Evolutionary conservation across 2,113 vertebrate species (phyloP).

Genomic region (Seriola quinqueradiata): DNA sequence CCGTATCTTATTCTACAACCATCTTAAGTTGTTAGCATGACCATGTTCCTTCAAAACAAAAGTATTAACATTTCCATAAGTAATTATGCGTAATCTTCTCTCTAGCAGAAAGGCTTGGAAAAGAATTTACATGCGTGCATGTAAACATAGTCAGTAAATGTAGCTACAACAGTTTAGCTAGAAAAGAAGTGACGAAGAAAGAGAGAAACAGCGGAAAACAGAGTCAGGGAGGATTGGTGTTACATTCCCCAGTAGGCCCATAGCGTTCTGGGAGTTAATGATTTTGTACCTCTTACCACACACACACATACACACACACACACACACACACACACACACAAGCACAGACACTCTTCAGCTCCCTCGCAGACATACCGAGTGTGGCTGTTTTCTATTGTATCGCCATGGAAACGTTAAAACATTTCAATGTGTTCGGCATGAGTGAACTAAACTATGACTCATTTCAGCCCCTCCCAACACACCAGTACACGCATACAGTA

Average conservation of each 20-base stretch:
- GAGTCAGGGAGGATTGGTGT: slow-evolving; percentile 35
- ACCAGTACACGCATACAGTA: slow-evolving; percentile 32
- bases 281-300: slow-evolving; percentile 52
- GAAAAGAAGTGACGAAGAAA: background rate
- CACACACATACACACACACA: slow-evolving; percentile 26
- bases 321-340: slow-evolving; percentile 22
- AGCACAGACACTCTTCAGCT: slow-evolving; percentile 21
- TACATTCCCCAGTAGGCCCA: slow-evolving; percentile 60
- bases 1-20: background rate
- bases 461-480: slow-evolving; percentile 76
- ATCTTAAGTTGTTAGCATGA: background rate
- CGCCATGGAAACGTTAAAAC: slow-evolving; percentile 81
- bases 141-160: background rate
- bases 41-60: background rate
- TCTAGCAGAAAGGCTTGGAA: background rate
- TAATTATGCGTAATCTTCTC: background rate
- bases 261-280: slow-evolving; percentile 60
- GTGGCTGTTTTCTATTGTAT: slow-evolving; percentile 76
- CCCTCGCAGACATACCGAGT: slow-evolving; percentile 34
- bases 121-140: background rate
- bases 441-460: slow-evolving; percentile 80
- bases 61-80: background rate
- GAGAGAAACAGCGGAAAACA: slow-evolving; percentile 9
- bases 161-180: slow-evolving; percentile 4
- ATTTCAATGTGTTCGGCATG: slow-evolving; percentile 80